Conservation (phyloP, 2,797 vertebrate genomes). For the Scolopax bukidnonensis region DNA sequence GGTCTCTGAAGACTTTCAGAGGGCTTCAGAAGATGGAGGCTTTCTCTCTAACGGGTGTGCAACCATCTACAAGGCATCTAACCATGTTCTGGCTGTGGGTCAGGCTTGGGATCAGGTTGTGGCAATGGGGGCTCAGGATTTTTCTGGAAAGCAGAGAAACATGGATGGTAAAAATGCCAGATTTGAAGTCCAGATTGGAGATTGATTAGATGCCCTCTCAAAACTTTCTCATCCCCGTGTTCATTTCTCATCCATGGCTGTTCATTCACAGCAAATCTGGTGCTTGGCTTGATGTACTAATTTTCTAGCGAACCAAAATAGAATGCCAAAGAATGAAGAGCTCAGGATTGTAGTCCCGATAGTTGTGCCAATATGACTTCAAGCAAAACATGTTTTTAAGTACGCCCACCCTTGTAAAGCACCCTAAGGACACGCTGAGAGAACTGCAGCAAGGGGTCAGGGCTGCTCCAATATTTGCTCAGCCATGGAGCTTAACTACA, state of each 20-base stretch:
- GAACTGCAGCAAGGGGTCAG: background rate
- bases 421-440: background rate
- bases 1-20: too few relatives aligned
- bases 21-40: background rate
- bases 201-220: background rate
- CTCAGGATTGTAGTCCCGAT: too few relatives aligned
- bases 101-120: background rate
- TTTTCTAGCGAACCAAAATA: background rate
- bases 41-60: background rate
- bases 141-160: background rate
- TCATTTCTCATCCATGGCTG: background rate
- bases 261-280: background rate
- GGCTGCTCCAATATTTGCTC: background rate
- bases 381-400: background rate
- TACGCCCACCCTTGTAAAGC: background rate
- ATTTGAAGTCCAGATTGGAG: background rate
- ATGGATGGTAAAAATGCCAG: background rate
- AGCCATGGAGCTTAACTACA: background rate
- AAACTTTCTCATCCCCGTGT: background rate
- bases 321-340: background rate
- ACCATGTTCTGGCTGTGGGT: accelerated
- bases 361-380: background rate
- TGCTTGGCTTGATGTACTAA: background rate
- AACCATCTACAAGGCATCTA: accelerated
- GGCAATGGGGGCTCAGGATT: background rate